phyloP scores from a whole-genome alignment of 2,888 invertebrate genomes.

The Drosophila neoperkinsi region DNA sequence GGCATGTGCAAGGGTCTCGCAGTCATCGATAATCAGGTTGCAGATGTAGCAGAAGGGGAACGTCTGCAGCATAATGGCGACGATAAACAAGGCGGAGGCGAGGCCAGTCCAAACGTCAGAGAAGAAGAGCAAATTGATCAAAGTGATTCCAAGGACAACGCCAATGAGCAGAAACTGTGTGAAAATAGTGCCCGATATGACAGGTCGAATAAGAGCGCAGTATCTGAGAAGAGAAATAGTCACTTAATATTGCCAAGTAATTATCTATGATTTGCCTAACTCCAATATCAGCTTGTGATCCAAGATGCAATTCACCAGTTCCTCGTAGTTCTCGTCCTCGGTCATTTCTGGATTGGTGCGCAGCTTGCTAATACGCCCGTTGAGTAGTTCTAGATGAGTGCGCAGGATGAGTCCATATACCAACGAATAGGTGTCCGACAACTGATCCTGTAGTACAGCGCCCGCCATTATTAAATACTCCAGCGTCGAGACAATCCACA shows the following conservation, averaged over 20 bases:
- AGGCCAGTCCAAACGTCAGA: constrained; percentile 62
- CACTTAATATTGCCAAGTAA: neutral
- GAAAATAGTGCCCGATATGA: constrained; percentile 73
- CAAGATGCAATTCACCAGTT: constrained; percentile 64
- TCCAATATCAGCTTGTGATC: constrained; percentile 76
- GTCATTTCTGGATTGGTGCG: constrained; percentile 42
- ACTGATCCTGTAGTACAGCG: too few relatives aligned
- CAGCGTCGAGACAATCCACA: constrained; percentile 49
- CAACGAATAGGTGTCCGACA: constrained; percentile 37
- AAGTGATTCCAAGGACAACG: constrained; percentile 62
- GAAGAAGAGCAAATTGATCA: constrained; percentile 69
- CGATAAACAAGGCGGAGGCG: constrained; percentile 51
- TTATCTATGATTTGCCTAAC: constrained; percentile 32
- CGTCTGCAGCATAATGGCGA: constrained; percentile 64
- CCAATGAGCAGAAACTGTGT: constrained; percentile 72
- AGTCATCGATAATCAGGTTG: constrained; percentile 72
- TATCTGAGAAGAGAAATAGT: constrained; percentile 32
- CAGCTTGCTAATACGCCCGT: constrained; percentile 57
- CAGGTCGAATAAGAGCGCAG: constrained; percentile 60
- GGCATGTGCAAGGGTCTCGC: constrained; percentile 59
- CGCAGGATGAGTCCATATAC: constrained; percentile 34
- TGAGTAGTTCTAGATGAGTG: constrained; percentile 61
- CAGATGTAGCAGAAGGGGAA: constrained; percentile 77
- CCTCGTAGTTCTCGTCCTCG: constrained; percentile 65
- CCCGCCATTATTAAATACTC: too few relatives aligned